A percentile compares a stretch with the other conserved stretches of the same genome.
Evolutionary conservation across 2,113 vertebrate species (phyloP).

Genomic region (Ptilonorhynchus violaceus): DNA sequence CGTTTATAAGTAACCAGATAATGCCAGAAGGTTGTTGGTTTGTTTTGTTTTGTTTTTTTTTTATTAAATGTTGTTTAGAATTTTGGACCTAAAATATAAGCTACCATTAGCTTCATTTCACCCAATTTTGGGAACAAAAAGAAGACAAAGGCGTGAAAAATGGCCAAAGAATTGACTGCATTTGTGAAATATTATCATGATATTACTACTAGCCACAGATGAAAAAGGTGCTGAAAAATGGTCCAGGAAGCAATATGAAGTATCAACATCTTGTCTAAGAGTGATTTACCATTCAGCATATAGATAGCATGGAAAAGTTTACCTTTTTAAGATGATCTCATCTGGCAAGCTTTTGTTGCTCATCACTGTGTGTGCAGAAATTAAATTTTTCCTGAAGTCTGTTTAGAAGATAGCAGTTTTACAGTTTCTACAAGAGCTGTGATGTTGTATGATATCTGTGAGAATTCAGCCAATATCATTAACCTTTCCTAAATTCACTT

Average conservation of each 20-base stretch:
- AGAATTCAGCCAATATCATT: not conserved
- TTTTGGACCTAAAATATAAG: not conserved
- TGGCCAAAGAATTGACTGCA: not conserved
- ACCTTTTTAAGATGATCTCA: not conserved
- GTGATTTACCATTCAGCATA: not conserved
- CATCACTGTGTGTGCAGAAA: not conserved
- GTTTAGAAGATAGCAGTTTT: not conserved
- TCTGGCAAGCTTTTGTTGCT: not conserved
- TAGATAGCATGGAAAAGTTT: not conserved
- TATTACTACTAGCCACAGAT: not conserved
- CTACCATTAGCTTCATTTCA: not conserved
- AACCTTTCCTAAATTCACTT: not conserved
- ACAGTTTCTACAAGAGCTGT: not conserved
- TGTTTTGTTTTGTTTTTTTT: accelerated
- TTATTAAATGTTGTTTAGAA: not conserved
- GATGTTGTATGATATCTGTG: not conserved
- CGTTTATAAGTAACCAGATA: not conserved
- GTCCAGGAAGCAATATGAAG: not conserved
- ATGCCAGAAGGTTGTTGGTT: not conserved
- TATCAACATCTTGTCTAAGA: not conserved
- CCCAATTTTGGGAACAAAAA: not conserved
- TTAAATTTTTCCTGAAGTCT: not conserved
- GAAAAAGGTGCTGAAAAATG: not conserved
- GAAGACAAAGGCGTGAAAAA: not conserved
- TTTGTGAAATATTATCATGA: not conserved